Evolutionary conservation across 2,113 vertebrate species (phyloP).

Genomic region (Corvus moneduloides): DNA sequence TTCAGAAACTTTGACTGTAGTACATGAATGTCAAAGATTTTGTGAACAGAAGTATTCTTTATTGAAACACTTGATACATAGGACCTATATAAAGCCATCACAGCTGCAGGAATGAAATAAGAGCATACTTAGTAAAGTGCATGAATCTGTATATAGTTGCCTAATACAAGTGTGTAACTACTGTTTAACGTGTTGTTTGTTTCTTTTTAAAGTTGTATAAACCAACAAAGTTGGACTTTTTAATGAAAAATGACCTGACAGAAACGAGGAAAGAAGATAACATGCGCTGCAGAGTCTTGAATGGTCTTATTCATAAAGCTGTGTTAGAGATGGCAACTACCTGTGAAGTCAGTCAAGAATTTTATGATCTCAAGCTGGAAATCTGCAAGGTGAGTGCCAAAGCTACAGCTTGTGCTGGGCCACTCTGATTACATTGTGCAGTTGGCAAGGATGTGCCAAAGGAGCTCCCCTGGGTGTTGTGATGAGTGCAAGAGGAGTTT

Average conservation of each 20-base stretch:
- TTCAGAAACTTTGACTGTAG: not conserved
- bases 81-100: not conserved
- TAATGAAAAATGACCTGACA: constrained; percentile 2
- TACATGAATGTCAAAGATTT: not conserved
- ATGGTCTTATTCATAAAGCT: constrained; percentile 76
- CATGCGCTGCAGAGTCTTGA: constrained; percentile 68
- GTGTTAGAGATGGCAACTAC: constrained; percentile 72
- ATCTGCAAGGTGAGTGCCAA: constrained; percentile 76
- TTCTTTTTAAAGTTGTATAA: constrained; percentile 43
- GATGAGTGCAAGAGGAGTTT: not conserved
- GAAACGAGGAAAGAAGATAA: constrained; percentile 72
- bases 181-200: not conserved
- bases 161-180: not conserved
- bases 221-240: not conserved
- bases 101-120: not conserved
- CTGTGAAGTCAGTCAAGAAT: constrained; percentile 74
- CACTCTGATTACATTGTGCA: rapidly evolving
- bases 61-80: not conserved
- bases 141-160: not conserved
- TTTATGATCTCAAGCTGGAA: constrained; percentile 77
- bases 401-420: not conserved
- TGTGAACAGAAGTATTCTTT: not conserved
- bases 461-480: not conserved
- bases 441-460: rapidly evolving
- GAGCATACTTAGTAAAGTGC: not conserved